Conservation (phyloP, 2,113 vertebrate genomes). For the Hemibagrus wyckioides region DNA sequence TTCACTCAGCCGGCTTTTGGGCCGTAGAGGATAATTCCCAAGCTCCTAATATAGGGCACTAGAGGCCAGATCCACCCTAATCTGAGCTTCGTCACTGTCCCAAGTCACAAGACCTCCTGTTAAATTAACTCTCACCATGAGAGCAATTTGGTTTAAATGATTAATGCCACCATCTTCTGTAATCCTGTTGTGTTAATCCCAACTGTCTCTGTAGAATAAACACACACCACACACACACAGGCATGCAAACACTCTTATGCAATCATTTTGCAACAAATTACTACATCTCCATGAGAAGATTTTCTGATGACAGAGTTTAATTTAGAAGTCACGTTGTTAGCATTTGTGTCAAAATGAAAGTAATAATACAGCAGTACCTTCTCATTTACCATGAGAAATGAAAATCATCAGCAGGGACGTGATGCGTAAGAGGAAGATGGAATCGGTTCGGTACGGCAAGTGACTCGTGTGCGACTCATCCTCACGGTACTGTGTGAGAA, state of each 20-base stretch:
- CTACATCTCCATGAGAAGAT: neutral
- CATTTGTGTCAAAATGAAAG: neutral
- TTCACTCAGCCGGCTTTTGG: neutral
- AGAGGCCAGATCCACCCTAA: neutral
- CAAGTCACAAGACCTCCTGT: conserved; percentile 43
- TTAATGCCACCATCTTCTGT: conserved; percentile 53
- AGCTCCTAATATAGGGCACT: conserved; percentile 6
- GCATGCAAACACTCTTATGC: conserved; percentile 4
- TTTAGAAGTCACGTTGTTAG: conserved; percentile 1
- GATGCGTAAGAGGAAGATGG: neutral
- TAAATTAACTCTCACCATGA: conserved; percentile 47
- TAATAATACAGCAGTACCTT: neutral
- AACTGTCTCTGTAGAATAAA: conserved; percentile 10
- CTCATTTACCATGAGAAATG: neutral
- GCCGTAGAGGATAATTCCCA: conserved; percentile 1
- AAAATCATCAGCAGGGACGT: neutral
- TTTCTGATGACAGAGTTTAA: neutral
- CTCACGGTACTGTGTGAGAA: conserved; percentile 18
- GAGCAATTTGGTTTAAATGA: conserved; percentile 53
- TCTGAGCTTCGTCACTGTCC: conserved; percentile 32
- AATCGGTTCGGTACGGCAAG: neutral
- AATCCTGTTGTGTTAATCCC: conserved; percentile 56
- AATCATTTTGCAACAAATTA: neutral
- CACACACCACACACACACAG: neutral
- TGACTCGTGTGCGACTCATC: neutral